A percentile compares a stretch with the other conserved stretches of the same genome.
phyloP scores from a whole-genome alignment of 1,140 invertebrate species.

The Cephus cinctus region DNA sequence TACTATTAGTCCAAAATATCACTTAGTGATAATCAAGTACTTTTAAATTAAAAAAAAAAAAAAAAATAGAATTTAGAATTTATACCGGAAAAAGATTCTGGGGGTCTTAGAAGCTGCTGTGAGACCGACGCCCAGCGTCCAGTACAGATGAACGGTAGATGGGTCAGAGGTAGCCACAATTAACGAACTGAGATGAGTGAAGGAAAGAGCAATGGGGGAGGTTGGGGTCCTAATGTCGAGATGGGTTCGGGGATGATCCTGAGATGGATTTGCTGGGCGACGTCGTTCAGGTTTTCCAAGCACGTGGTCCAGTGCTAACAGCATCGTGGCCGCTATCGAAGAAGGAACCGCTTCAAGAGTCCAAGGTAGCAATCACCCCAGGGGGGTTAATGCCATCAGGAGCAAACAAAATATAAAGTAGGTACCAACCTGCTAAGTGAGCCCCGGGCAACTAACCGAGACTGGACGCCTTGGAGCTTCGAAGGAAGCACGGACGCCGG shows the following conservation, averaged over 20 bases:
- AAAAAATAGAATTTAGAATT: background rate
- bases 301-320: conserved; percentile 47
- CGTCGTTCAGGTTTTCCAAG: conserved; percentile 44
- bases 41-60: too few relatives aligned
- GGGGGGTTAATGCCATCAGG: conserved; percentile 49
- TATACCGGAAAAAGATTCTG: too few relatives aligned
- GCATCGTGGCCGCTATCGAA: conserved; percentile 35
- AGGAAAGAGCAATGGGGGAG: too few relatives aligned
- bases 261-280: conserved; percentile 15
- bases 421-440: conserved; percentile 43
- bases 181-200: too few relatives aligned
- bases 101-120: too few relatives aligned
- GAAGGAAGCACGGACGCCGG: too few relatives aligned
- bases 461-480: conserved; percentile 33
- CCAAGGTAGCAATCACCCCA: conserved; percentile 45
- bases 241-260: background rate
- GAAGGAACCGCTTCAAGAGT: conserved; percentile 19
- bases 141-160: too few relatives aligned
- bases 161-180: too few relatives aligned
- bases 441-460: conserved; percentile 42
- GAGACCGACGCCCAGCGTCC: too few relatives aligned
- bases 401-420: conserved; percentile 55
- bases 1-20: conserved; percentile 1
- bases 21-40: too few relatives aligned
- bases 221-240: too few relatives aligned